Conservation (phyloP, 2,888 invertebrate genomes). For the Tanypteryx hageni region DNA sequence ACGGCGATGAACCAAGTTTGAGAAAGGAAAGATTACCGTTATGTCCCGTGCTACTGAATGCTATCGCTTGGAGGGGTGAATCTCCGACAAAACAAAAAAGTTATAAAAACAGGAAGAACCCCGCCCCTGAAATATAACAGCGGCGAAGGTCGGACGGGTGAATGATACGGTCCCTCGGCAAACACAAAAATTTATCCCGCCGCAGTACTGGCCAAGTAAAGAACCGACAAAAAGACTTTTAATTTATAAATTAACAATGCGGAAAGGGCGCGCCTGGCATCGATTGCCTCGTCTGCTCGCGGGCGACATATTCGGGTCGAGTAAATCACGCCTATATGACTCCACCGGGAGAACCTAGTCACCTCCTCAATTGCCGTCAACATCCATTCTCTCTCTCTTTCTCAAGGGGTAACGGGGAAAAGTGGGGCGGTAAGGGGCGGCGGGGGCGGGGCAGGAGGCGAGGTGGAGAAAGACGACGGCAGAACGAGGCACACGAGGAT, state of each 20-base stretch:
- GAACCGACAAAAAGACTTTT: no score
- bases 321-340: no score
- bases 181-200: background rate
- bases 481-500: background rate
- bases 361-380: no score
- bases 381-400: no score
- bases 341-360: no score
- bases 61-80: no score
- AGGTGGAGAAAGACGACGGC: background rate
- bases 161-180: background rate
- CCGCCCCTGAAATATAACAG: background rate
- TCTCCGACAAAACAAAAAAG: background rate
- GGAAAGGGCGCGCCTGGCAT: no score
- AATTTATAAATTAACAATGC: no score
- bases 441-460: slow-evolving; percentile 2
- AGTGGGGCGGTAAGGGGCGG: background rate
- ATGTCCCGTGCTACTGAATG: background rate
- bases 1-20: background rate
- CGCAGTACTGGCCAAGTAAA: background rate
- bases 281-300: no score
- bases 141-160: background rate
- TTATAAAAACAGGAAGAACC: background rate
- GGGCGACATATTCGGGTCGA: no score
- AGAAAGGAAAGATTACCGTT: background rate
- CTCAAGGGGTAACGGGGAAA: background rate